Evolutionary conservation across 2,888 invertebrate genomes (phyloP), one percentile per base, ranked within the genome.

Genomic region (Nemotelus pantherinus): DNA sequence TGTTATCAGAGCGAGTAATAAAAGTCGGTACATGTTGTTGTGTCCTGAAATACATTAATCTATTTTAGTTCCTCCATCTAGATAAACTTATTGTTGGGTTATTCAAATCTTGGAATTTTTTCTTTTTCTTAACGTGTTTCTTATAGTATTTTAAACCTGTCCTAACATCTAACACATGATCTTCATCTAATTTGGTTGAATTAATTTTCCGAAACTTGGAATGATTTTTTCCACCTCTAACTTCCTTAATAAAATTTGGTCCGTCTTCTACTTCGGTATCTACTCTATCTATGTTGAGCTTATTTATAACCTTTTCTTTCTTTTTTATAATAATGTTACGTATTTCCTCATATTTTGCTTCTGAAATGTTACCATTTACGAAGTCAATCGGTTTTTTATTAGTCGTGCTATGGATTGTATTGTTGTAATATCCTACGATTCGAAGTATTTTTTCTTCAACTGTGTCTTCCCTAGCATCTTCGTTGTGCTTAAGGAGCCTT

Each of bases 361-460:
- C 47, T 43, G 6, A 41, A 41, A 65, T 65, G 9, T 9, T 65
- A 65, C 65, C 65, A 44, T 43, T 65, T 41, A 50, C n/a, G 48
- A 68, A 68, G 48, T 68, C 68, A 25, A 68, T 68, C 6, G 10
- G 45, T 50, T 48, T 68, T 47, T 41, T n/a, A 39, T 48, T 25
- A n/a, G 68, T 68, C 5, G 68, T 68, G 25, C 48, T 47, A 48
- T 68, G 68, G 4, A 68, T 68, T 47, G 68, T 68, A 25, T 68
- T 68, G 48, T 68, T 68, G 10, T 68, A 68, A 48, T 47, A 68
- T 10, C 6, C 5, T 7, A 68, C 41, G 4, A 68, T 2, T 41
- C 47, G n/a, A 43, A 65, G 43, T 6, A 58, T 58, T 6, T 58
- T 10, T n/a, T 58, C 58, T 58, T 58, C 10, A 25, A 58, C 58